Conservation (phyloP, 2,113 vertebrate species). For the Heteronetta atricapilla region DNA sequence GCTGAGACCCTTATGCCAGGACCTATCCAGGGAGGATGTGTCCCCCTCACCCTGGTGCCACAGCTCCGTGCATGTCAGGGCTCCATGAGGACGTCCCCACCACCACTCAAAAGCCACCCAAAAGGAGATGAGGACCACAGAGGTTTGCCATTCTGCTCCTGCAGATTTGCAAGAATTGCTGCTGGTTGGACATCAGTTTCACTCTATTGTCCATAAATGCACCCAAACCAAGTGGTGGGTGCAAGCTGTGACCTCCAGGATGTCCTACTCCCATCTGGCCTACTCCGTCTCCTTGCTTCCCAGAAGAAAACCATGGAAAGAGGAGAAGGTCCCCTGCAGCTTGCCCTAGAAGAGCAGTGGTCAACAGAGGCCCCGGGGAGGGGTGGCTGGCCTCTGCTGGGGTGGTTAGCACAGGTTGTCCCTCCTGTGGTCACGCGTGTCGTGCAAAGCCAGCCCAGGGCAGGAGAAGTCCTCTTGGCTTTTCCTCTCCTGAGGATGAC, state of each 20-base stretch:
- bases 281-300: not conserved
- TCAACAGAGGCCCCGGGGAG: not conserved
- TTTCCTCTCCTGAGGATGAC: not conserved
- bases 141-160: not conserved
- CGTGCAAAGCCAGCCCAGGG: not conserved
- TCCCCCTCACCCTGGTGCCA: fast-evolving
- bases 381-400: not conserved
- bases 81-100: not conserved
- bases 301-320: not conserved
- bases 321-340: not conserved
- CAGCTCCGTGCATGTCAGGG: not conserved
- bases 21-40: not conserved
- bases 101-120: not conserved
- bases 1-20: not conserved
- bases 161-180: not conserved
- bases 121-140: not conserved
- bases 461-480: not conserved
- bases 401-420: fast-evolving
- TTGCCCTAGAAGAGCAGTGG: fast-evolving
- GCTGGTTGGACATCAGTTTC: not conserved
- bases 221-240: not conserved
- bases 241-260: not conserved
- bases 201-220: not conserved
- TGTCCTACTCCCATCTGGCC: not conserved
- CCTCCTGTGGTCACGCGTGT: fast-evolving